Conservation (phyloP, 2,113 vertebrate species). For the Dipodomys spectabilis region DNA sequence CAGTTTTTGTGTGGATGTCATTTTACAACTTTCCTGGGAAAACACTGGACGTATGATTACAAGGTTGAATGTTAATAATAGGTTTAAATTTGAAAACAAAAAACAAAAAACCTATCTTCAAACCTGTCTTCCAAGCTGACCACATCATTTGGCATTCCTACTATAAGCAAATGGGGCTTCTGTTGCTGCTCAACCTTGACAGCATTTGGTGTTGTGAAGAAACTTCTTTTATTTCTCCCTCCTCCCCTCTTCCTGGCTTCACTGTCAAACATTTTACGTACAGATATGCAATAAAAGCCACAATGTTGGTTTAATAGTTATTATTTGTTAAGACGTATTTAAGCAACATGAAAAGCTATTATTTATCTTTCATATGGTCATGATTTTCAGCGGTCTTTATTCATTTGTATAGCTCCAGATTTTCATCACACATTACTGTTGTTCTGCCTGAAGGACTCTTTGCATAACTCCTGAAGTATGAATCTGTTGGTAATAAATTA, state of each 20-base stretch:
- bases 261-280: neutral
- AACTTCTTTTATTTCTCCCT: neutral
- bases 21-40: neutral
- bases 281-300: neutral
- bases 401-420: neutral
- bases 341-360: neutral
- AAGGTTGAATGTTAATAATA: neutral
- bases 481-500: neutral
- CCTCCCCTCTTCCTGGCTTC: neutral
- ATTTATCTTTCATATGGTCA: neutral
- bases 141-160: neutral
- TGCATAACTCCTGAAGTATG: neutral
- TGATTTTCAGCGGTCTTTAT: neutral
- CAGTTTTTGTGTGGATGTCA: neutral
- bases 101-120: neutral
- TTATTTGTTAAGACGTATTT: conserved; percentile 3
- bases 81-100: neutral
- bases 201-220: neutral
- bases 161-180: neutral
- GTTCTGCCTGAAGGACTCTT: neutral
- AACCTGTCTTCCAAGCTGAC: neutral
- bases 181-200: neutral
- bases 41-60: neutral
- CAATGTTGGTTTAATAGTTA: neutral
- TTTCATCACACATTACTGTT: conserved; percentile 7